phyloP scores from a whole-genome alignment of 2,888 invertebrate genomes.

The Lepeophtheirus nordmannii region DNA sequence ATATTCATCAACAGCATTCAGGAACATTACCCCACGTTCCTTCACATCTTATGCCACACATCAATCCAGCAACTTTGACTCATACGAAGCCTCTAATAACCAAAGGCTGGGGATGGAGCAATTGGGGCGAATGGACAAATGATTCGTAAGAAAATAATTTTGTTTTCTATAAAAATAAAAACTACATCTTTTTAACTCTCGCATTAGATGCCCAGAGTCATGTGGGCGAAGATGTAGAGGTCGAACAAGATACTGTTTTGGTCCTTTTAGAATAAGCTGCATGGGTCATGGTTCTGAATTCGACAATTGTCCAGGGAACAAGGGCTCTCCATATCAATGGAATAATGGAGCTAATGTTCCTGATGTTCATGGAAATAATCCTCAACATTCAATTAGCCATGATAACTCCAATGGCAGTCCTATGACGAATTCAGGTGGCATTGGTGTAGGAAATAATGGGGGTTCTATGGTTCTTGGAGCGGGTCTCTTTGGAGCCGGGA shows the following conservation, averaged over 20 bases:
- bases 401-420: background rate
- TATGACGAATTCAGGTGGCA: background rate
- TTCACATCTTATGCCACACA: background rate
- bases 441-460: background rate
- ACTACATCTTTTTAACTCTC: too few species aligned
- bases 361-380: background rate
- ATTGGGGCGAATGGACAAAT: background rate
- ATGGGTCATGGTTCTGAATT: background rate
- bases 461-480: background rate
- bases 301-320: background rate
- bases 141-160: background rate
- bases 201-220: background rate
- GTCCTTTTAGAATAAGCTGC: background rate
- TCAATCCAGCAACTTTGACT: background rate
- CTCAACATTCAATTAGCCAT: too few species aligned
- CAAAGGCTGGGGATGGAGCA: background rate
- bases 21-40: background rate
- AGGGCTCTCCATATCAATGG: conserved; percentile 1
- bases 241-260: background rate
- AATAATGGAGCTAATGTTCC: background rate
- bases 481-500: background rate
- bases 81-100: background rate
- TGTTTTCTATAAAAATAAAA: background rate
- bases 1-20: background rate
- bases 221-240: conserved; percentile 1